Conservation (phyloP, 2,113 vertebrate species). For the Rhombomys opimus region DNA sequence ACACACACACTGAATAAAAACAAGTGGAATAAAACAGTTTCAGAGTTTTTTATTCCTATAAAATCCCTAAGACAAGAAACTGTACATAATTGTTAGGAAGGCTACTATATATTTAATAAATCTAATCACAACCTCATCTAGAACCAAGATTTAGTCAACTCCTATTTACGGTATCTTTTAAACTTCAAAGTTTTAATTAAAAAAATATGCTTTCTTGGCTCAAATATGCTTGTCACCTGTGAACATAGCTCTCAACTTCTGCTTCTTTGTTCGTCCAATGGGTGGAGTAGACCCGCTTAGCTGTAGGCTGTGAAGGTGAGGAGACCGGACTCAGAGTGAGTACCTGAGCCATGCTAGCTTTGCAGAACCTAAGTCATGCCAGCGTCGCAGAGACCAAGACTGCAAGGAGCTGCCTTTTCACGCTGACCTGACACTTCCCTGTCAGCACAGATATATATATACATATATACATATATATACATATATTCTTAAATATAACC, state of each 20-base stretch:
- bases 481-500: neutral
- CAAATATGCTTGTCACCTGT: neutral
- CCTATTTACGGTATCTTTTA: neutral
- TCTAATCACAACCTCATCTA: neutral
- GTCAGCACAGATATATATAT: neutral
- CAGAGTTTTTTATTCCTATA: neutral
- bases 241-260: neutral
- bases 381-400: neutral
- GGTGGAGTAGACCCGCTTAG: neutral
- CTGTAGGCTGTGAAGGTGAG: neutral
- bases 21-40: neutral
- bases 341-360: neutral
- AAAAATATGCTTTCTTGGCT: neutral
- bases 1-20: neutral
- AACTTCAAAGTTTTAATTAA: neutral
- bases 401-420: neutral
- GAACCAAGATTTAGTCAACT: neutral
- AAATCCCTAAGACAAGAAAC: neutral
- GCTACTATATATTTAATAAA: neutral
- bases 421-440: neutral
- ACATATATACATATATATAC: neutral
- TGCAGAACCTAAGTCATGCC: neutral
- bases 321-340: neutral
- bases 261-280: neutral
- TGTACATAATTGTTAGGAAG: neutral